These are phyloP conservation scores for Sporophila hypoxantha DNA, from an alignment of 2,113 vertebrate genomes.

Conservation along the genomic window DNA sequence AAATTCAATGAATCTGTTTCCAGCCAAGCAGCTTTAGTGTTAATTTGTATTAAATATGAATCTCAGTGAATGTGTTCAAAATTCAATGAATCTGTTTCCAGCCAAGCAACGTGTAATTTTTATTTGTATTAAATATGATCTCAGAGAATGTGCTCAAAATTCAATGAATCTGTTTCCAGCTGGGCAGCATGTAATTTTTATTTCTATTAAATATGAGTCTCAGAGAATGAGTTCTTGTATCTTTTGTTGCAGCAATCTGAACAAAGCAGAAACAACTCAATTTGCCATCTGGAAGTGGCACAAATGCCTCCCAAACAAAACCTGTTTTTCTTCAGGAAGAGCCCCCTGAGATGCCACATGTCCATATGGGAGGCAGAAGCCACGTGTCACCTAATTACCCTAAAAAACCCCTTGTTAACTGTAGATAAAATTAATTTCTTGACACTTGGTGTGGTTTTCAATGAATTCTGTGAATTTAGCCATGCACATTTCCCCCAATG, in stretches of 20 bases:
- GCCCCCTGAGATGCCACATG: neutral
- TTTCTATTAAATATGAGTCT: neutral
- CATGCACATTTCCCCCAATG: too few relatives aligned
- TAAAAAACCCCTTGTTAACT: neutral
- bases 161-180: neutral
- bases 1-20: too few relatives aligned
- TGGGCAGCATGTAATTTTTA: neutral
- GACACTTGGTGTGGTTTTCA: neutral
- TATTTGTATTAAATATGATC: too few relatives aligned
- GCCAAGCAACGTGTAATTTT: neutral
- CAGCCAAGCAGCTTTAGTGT: too few relatives aligned
- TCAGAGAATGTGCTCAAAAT: too few relatives aligned
- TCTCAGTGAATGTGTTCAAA: neutral
- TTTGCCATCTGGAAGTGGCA: neutral
- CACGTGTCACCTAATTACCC: neutral
- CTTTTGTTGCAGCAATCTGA: neutral
- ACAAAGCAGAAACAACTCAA: rapidly evolving
- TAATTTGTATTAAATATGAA: too few relatives aligned
- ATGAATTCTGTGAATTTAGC: rapidly evolving
- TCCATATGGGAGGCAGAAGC: neutral
- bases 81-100: neutral
- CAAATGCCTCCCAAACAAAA: neutral
- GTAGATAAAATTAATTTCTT: neutral
- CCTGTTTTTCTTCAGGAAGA: neutral
- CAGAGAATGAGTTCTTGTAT: neutral